phyloP scores from a whole-genome alignment of 2,888 invertebrate species.

The Caenorhabditis sp. region DNA sequence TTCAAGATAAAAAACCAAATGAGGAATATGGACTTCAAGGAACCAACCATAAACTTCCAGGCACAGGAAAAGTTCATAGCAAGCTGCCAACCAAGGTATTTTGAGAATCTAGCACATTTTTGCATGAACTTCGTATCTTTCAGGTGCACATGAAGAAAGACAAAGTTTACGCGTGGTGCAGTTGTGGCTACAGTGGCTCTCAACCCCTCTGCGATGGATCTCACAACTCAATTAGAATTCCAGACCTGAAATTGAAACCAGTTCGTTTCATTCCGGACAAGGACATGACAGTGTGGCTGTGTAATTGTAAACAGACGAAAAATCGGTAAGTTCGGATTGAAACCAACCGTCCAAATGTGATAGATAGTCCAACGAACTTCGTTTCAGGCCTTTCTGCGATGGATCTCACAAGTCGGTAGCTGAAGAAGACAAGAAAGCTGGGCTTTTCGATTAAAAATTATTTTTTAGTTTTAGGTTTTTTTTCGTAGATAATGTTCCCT shows the following conservation, averaged over 20 bases:
- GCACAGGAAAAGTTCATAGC: constrained; percentile 78
- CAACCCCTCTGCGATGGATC: constrained; percentile 96
- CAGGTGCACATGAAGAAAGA: constrained; percentile 85
- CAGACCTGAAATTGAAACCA: constrained; percentile 87
- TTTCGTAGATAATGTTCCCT: neutral
- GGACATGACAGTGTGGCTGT: constrained; percentile 93
- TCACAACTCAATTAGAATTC: constrained; percentile 86
- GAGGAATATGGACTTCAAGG: constrained; percentile 82
- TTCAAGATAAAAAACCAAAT: constrained; percentile 81
- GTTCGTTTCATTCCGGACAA: constrained; percentile 90
- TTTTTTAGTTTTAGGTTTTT: constrained; percentile 23
- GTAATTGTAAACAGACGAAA: constrained; percentile 95
- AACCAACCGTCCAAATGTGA: too few species aligned
- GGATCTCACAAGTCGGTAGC: constrained; percentile 89
- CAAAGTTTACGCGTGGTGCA: constrained; percentile 93
- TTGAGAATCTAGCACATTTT: neutral
- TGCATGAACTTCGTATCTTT: constrained; percentile 8
- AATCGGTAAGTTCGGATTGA: constrained; percentile 57
- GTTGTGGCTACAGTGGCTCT: constrained; percentile 93
- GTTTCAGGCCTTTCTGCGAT: constrained; percentile 93
- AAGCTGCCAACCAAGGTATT: constrained; percentile 71
- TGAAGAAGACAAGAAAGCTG: constrained; percentile 77
- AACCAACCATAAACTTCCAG: constrained; percentile 79
- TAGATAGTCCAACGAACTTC: too few species aligned
- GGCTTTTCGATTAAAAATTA: constrained; percentile 73